Base-by-base conservation (phyloP, 2,113 vertebrate genomes). In the Xiphophorus hellerii region DNA sequence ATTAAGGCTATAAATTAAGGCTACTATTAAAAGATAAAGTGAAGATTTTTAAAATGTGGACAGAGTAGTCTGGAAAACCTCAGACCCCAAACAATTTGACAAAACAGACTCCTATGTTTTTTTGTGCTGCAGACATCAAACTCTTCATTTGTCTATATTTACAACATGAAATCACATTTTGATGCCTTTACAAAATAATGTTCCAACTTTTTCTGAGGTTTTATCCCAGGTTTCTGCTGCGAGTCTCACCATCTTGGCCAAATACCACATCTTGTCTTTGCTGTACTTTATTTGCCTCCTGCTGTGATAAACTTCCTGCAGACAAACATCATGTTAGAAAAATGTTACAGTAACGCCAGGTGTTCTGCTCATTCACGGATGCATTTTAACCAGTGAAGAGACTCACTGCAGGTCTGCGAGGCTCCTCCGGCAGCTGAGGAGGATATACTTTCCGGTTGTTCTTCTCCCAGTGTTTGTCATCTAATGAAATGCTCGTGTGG, bases 241-340 rank as follows among this genome's bases (percentile, higher is more conserved):
- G n/a, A 1, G 31, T 62, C 88, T 91, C 35, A 93, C 98, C 97
- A 99, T 58, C 91, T 96, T 99, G 42, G 98, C 97, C 89, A 99
- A 89, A 89, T 99, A 99, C 98, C 98, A 99, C 98, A 99, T 97
- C 91, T 99, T 99, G 83, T 99, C 96, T 83, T 95, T 97, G 91
- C 98, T 98, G 82, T 99, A 99, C 79, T 99, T 99, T 62, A 99
- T 97, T 65, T 98, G 96, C 77, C 96, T 95, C 81, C 96, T 94
- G 85, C 96, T 94, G 80, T 99, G 97, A 90, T 95, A 91, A 48
- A 99, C 80, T 93, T 97, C 98, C 98, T 99, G 90, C 25, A 12
- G 35, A 66, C 0, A 85, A 54, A 54, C 1, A 78, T 4, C 31
- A 28, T 7, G 22, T 14, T 5, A 48, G 39, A n/a, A 11, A 72